Evolutionary conservation across 2,888 invertebrate genomes (phyloP), one percentile per base, ranked within the genome.

Genomic region (Apamea sordens): DNA sequence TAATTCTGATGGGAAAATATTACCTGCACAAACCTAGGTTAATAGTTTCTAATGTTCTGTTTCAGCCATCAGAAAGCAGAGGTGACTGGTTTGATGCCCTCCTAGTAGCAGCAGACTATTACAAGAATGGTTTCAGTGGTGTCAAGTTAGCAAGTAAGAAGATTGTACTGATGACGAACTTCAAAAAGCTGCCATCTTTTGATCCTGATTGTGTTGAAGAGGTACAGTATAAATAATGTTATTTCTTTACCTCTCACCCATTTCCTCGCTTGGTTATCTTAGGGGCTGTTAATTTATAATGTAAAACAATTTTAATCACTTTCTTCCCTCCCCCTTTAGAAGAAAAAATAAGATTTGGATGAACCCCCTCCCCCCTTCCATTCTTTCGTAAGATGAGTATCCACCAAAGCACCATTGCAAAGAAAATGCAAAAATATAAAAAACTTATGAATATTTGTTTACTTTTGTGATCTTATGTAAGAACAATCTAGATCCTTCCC

Each of bases 11-110:
- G 11, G 56, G 5, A n/a, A 11, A 5, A 10, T 59, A 59, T 59
- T 0, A 24, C 24, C 56, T 1, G 11, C 56, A 4, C n/a, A 0
- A 56, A 24, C 11, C n/a, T n/a, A 11, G n/a, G 5, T 3, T 24
- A 36, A 53, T 36, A 18, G 13, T 36, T 50, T 63, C 21, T 41
- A 21, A n/a, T 63, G 13, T 80, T 50, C 83, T 70, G 50, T 93
- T 94, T 47, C 89, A 97, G 93, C 94, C 97, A 63, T 93, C 97
- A 18, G 93, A 95, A n/a, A 94, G 95, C 24, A 93, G 90, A 77
- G 98, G 97, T 1, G 97, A 98, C 90, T 98, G 98, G 98, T 93
- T 98, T 85, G 98, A 98, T 94, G 97, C 97, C 2, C 89, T 98
- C 0, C 91, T 97, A 59, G 97, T 97, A 21, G 98, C 97, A 8